Evolutionary conservation across 2,888 invertebrate genomes (phyloP), one percentile per base, ranked within the genome.

Genomic region (Eurytoma adleriae): DNA sequence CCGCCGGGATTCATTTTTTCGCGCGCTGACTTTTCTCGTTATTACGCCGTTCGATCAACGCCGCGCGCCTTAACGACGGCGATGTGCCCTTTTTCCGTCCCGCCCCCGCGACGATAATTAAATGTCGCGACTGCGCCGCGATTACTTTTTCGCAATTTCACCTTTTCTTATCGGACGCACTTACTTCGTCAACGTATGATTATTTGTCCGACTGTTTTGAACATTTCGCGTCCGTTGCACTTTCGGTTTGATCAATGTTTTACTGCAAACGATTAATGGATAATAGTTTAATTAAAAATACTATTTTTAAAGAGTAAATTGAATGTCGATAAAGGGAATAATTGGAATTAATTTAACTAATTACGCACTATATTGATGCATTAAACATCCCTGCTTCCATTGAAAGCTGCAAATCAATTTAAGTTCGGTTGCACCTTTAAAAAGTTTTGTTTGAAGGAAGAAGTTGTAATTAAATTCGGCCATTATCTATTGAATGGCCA

Each of bases 11-110:
- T 77, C 62, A 16, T 20, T 69, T 67, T 75, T 80, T 71, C 48
- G 40, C 48, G 50, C 74, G 71, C 77, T 80, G 73, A 73, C 59
- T 80, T 73, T 80, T 77, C 80, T 77, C 77, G 77, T 77, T 80
- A 80, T 5, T 18, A 27, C 54, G 4, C 30, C 14, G 30, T 64
- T 74, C 30, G 59, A 16, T 27, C 54, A 18, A 20, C n/a, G 7
- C 3, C 7, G 20, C 24, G n/a, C 4, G n/a, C 20, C 10, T 2
- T 30, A 69, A 56, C 57, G 30, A 20, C 30, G 56, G 40, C 20
- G 18, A 10, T 20, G 20, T 71, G 13, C 20, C 27, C 27, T 14
- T 27, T 24, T 20, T 10, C 14, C 30, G 30, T 69, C 30, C 30
- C 10, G 5, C 18, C 13, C n/a, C 40, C 12, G 12, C 40, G 24